phyloP scores from a whole-genome alignment of 2,797 vertebrate species.

The Pseudomugil gertrudae region DNA sequence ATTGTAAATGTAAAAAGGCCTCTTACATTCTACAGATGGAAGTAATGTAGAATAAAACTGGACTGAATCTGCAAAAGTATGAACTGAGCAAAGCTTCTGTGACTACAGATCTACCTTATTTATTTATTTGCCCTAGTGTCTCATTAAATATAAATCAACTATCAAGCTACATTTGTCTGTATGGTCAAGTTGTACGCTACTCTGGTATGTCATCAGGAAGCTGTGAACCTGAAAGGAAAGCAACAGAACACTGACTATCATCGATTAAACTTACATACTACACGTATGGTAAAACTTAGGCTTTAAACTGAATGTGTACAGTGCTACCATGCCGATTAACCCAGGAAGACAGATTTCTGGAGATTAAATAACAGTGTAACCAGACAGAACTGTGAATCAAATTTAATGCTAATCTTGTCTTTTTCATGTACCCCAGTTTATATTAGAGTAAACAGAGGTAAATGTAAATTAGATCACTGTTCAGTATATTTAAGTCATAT shows the following conservation, averaged over 20 bases:
- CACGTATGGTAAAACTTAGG: background rate
- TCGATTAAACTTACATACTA: background rate
- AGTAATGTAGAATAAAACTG: background rate
- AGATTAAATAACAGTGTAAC: background rate
- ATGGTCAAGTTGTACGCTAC: slow-evolving; percentile 7
- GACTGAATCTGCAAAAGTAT: slow-evolving; percentile 7
- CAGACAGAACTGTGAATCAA: background rate
- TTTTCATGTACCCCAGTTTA: slow-evolving; percentile 5
- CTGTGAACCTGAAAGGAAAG: slow-evolving; percentile 26
- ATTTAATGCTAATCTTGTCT: background rate
- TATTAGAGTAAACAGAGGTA: background rate
- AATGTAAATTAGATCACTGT: slow-evolving; percentile 2
- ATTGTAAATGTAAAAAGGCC: background rate
- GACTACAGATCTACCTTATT: background rate
- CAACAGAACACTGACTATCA: slow-evolving; percentile 5
- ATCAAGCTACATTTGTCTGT: slow-evolving; percentile 10
- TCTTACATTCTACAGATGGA: background rate
- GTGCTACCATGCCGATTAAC: slow-evolving; percentile 23
- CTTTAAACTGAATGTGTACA: slow-evolving; percentile 13
- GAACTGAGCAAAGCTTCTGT: slow-evolving; percentile 1
- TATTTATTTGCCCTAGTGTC: background rate
- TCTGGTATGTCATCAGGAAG: slow-evolving; percentile 17
- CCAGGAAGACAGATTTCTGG: slow-evolving; percentile 12
- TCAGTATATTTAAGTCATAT: background rate
- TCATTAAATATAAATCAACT: slow-evolving; percentile 30